Evolutionary conservation across 2,888 invertebrate genomes (phyloP).

Genomic region (Timema podura): DNA sequence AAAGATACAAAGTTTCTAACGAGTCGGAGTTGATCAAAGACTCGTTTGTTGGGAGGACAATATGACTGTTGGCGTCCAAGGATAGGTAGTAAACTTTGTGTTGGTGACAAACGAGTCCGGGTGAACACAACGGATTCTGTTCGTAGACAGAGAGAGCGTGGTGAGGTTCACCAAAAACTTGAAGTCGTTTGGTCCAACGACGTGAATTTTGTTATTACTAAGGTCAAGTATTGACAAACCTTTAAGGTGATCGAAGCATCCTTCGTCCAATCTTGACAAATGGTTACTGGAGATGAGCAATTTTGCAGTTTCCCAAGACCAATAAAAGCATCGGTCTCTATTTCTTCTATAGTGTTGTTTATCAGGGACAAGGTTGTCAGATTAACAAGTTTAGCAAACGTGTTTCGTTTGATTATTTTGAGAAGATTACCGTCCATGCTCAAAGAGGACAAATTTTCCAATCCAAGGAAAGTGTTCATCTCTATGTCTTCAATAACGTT

Average conservation of each 20-base stretch:
- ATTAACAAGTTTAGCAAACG: background rate
- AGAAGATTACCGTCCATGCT: slow-evolving; percentile 2
- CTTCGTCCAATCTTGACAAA: background rate
- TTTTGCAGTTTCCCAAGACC: slow-evolving; percentile 7
- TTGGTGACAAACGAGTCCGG: slow-evolving; percentile 5
- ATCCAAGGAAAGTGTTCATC: background rate
- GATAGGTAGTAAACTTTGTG: background rate
- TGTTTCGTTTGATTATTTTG: background rate
- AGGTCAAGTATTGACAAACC: background rate
- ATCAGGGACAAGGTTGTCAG: slow-evolving; percentile 2
- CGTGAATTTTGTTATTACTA: background rate
- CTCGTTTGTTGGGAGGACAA: slow-evolving; percentile 9
- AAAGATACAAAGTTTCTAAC: background rate
- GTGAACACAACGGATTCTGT: slow-evolving; percentile 2
- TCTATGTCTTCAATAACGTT: background rate
- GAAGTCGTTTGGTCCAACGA: background rate
- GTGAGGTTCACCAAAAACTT: background rate
- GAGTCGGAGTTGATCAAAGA: background rate
- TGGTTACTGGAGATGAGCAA: background rate
- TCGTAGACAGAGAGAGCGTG: background rate
- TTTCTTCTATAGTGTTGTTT: slow-evolving; percentile 11
- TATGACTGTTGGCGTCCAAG: background rate
- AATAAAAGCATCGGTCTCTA: background rate
- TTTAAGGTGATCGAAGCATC: background rate
- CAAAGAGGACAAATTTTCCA: background rate